phyloP scores from a whole-genome alignment of 2,113 vertebrate species.

The Microcebus murinus region DNA sequence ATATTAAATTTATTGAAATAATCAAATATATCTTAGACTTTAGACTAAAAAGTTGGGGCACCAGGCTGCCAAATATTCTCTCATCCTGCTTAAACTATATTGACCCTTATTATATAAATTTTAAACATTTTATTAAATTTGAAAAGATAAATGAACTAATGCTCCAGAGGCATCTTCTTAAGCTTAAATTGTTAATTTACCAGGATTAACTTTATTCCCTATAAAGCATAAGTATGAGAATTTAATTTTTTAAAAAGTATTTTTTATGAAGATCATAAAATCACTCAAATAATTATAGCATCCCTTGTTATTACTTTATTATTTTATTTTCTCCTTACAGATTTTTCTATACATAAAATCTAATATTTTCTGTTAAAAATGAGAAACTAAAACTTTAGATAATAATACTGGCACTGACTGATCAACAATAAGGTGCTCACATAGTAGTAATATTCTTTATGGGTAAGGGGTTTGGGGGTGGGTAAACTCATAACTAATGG shows the following conservation, averaged over 20 bases:
- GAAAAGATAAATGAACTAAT: not conserved
- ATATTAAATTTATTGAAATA: not conserved
- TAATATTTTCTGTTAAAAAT: not conserved
- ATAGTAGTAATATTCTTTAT: no score
- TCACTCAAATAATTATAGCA: not conserved
- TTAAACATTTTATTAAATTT: not conserved
- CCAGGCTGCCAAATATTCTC: not conserved
- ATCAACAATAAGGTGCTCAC: no score
- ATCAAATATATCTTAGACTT: slow-evolving; percentile 26
- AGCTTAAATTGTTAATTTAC: not conserved
- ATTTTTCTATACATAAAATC: not conserved
- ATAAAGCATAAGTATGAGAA: not conserved
- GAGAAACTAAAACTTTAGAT: not conserved
- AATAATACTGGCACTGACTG: not conserved
- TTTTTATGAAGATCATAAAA: not conserved
- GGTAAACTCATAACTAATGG: no score
- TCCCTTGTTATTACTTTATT: not conserved
- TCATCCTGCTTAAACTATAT: not conserved
- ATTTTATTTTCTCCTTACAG: not conserved
- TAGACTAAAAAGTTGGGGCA: not conserved
- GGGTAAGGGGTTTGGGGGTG: no score
- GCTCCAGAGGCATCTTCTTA: not conserved
- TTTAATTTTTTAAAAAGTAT: not conserved
- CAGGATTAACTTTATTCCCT: not conserved
- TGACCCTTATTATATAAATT: not conserved